A percentile compares a stretch with the other conserved stretches of the same genome.
Evolutionary conservation across 64 coral and sea anemone species (phyloP).

Genomic region (Astreopora myriophthalma): DNA sequence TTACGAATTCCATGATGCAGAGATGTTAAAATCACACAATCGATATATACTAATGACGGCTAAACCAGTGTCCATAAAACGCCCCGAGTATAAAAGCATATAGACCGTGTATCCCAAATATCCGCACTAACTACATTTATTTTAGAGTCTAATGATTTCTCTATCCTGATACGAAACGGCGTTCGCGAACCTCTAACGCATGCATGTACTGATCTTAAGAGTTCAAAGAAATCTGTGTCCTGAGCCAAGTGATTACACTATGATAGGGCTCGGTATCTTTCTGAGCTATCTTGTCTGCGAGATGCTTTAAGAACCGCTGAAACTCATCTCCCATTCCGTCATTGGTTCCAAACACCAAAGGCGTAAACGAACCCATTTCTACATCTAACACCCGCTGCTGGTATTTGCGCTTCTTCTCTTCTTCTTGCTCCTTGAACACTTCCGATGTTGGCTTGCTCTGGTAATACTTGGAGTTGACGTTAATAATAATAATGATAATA

Average conservation of each 20-base stretch:
- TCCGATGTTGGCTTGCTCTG: too few relatives aligned
- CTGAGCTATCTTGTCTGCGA: too few relatives aligned
- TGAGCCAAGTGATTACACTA: background rate
- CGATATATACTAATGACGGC: background rate
- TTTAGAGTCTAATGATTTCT: background rate
- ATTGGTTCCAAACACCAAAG: too few relatives aligned
- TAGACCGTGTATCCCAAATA: background rate
- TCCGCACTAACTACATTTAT: background rate
- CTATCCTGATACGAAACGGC: background rate
- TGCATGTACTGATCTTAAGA: background rate
- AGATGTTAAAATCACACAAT: background rate
- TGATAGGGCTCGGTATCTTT: too few relatives aligned
- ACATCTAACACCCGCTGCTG: too few relatives aligned
- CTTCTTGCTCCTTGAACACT: too few relatives aligned
- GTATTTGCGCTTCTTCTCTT: too few relatives aligned
- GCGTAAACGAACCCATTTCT: too few relatives aligned
- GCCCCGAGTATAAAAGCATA: background rate
- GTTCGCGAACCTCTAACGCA: background rate
- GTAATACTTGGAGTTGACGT: too few relatives aligned
- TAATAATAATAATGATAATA: too few relatives aligned
- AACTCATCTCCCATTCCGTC: too few relatives aligned
- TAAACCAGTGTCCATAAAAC: background rate
- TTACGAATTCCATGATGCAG: background rate
- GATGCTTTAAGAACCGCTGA: too few relatives aligned
- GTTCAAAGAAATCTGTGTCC: background rate